Evolutionary conservation across 2,888 invertebrate genomes (phyloP).

Genomic region (Elysia crispata): DNA sequence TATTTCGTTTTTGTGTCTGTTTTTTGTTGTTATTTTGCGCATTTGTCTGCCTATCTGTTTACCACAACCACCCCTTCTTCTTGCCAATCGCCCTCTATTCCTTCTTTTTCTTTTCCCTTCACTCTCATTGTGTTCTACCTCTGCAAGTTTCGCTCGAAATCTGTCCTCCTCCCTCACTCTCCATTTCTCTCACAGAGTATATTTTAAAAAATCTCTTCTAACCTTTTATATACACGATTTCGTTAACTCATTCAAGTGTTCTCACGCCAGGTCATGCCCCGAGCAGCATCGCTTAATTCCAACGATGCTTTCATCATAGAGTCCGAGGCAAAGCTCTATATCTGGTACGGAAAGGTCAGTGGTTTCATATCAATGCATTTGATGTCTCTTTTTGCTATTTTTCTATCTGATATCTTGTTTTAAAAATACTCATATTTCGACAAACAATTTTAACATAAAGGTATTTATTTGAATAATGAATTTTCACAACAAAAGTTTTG

Average conservation of each 20-base stretch:
- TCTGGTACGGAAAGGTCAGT: slow-evolving; percentile 89
- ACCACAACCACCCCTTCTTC: background rate
- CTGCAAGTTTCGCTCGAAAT: background rate
- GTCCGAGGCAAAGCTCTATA: slow-evolving; percentile 81
- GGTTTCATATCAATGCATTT: background rate
- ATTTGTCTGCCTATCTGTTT: background rate
- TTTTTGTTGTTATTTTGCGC: background rate
- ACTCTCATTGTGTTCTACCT: background rate
- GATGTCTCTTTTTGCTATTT: background rate
- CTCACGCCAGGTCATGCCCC: slow-evolving; percentile 56
- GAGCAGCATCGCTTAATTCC: slow-evolving; percentile 83
- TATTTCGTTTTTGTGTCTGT: background rate
- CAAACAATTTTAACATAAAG: background rate
- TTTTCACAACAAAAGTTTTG: too few relatives aligned
- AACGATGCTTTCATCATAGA: slow-evolving; percentile 90
- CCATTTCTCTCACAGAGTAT: background rate
- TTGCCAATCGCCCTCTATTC: background rate
- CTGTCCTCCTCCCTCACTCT: background rate
- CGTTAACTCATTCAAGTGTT: too few relatives aligned
- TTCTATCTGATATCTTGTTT: background rate
- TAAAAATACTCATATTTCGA: background rate
- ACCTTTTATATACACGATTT: too few relatives aligned
- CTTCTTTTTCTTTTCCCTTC: background rate
- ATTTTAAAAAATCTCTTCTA: too few relatives aligned
- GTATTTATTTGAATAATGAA: too few relatives aligned